phyloP scores from a whole-genome alignment of 2,113 vertebrate species.

The Pavo muticus region DNA sequence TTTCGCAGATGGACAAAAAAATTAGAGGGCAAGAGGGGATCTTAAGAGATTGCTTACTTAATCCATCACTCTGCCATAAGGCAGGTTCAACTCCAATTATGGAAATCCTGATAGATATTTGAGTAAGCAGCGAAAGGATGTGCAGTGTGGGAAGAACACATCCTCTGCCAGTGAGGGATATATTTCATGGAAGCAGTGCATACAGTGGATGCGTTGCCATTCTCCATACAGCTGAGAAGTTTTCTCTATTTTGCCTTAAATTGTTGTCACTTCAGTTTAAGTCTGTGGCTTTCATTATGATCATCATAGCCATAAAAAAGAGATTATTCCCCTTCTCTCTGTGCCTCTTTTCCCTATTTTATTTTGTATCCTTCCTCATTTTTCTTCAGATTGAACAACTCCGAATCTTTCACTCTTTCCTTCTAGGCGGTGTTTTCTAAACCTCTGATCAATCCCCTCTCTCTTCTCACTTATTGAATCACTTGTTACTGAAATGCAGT shows the following conservation, averaged over 20 bases:
- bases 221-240: background rate
- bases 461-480: background rate
- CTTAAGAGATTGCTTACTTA: slow-evolving; percentile 7
- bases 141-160: background rate
- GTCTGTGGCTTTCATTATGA: background rate
- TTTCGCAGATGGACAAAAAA: background rate
- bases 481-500: background rate
- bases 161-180: background rate
- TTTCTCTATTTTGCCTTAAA: background rate
- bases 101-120: background rate
- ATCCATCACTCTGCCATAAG: slow-evolving; percentile 1
- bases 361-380: background rate
- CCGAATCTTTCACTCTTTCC: background rate
- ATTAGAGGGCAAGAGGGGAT: background rate
- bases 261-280: background rate
- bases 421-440: background rate
- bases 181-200: background rate
- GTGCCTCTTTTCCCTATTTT: background rate
- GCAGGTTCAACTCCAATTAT: background rate
- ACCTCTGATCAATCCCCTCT: background rate
- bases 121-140: background rate
- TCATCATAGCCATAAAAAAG: background rate
- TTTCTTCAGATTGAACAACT: background rate
- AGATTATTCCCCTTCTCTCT: background rate
- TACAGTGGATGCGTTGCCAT: background rate